Percentiles rank a stretch among this genome's conserved stretches.
Conservation (phyloP, 2,888 invertebrate species). For the Anaspis maculata region DNA sequence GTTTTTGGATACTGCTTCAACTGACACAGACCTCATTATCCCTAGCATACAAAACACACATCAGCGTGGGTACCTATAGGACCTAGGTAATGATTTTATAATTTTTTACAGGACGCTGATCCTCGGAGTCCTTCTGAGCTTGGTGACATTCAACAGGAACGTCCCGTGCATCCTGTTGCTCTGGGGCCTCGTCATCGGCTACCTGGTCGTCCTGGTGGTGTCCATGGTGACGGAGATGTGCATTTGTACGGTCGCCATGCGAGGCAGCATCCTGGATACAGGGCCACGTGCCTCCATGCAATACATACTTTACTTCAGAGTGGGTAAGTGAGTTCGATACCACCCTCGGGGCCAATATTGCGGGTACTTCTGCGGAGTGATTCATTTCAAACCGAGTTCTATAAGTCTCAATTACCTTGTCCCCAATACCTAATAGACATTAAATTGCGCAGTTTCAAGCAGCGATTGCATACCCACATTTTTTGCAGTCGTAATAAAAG, state of each 20-base stretch:
- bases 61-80: no score
- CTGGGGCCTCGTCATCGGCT: constrained; percentile 54
- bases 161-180: constrained; percentile 45
- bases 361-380: no score
- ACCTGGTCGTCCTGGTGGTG: constrained; percentile 50
- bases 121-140: constrained; percentile 48
- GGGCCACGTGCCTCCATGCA: constrained; percentile 65
- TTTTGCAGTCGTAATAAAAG: no score
- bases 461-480: no score
- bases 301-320: constrained; percentile 68
- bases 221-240: constrained; percentile 60
- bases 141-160: constrained; percentile 49
- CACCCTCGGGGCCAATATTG: constrained; percentile 1
- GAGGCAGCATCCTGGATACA: constrained; percentile 74
- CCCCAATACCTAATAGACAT: no score
- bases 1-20: no score
- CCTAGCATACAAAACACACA: no score
- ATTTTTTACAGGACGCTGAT: constrained; percentile 52
- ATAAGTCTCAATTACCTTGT: no score
- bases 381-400: no score
- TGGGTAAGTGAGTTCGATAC: constrained; percentile 63
- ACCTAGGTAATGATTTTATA: neutral
- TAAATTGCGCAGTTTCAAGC: no score
- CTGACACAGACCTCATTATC: no score
- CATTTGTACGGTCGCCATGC: constrained; percentile 66